Conservation (phyloP, 2,113 vertebrate genomes). For the Tachysurus vachellii region DNA sequence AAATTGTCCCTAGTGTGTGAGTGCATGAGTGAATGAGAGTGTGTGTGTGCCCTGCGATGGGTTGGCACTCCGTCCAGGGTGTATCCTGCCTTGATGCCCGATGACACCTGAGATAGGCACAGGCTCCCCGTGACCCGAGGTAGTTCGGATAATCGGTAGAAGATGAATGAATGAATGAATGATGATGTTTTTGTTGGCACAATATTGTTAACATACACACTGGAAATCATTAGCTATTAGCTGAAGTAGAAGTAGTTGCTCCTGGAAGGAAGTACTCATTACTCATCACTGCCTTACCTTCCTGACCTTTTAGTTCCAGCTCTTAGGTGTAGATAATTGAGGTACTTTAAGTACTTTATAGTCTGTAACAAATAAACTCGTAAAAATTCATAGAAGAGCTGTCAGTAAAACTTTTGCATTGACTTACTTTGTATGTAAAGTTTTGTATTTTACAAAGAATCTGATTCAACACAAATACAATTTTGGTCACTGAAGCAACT, state of each 20-base stretch:
- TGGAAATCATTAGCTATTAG: constrained; percentile 1
- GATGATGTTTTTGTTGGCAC: not conserved
- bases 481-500: not conserved
- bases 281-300: not conserved
- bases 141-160: no score
- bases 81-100: no score
- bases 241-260: not conserved
- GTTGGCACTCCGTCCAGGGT: no score
- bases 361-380: not conserved
- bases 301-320: not conserved
- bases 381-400: not conserved
- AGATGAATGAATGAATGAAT: no score
- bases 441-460: not conserved
- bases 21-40: no score
- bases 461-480: not conserved
- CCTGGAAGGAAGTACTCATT: not conserved
- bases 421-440: not conserved
- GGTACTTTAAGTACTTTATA: not conserved
- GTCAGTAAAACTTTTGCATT: not conserved
- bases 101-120: no score
- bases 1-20: no score
- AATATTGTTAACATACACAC: not conserved
- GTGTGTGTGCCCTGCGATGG: no score
- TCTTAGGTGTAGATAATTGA: not conserved
- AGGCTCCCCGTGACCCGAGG: no score